phyloP scores from a whole-genome alignment of 2,113 vertebrate genomes.

The Geococcyx californianus region DNA sequence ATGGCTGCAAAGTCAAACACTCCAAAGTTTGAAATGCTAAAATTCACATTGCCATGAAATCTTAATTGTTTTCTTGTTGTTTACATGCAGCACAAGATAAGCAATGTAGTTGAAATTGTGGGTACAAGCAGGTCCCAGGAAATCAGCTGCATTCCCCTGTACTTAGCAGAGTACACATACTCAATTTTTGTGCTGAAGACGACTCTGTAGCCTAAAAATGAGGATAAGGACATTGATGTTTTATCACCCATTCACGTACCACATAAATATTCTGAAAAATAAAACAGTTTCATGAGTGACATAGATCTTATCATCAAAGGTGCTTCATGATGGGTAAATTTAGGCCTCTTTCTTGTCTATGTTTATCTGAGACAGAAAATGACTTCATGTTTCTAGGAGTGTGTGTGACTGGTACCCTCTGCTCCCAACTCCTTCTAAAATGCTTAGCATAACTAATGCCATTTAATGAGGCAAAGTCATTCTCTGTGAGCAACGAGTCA shows the following conservation, averaged over 20 bases:
- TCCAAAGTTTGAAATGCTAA: constrained; percentile 9
- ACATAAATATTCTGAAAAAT: constrained; percentile 16
- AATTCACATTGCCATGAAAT: background rate
- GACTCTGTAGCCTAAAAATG: background rate
- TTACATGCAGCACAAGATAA: background rate
- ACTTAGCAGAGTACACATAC: background rate
- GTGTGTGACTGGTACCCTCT: background rate
- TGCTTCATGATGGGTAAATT: background rate
- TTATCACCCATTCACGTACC: background rate
- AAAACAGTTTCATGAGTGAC: background rate
- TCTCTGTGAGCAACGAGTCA: background rate
- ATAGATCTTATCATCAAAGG: background rate
- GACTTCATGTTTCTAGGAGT: background rate
- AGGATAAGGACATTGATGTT: background rate
- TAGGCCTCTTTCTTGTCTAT: background rate
- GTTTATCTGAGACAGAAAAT: background rate
- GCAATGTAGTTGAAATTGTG: background rate
- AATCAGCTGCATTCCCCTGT: background rate
- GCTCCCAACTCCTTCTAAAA: background rate
- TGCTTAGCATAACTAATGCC: background rate
- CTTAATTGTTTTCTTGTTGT: background rate
- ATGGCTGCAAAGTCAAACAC: background rate
- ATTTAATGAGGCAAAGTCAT: background rate
- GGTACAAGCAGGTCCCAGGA: background rate
- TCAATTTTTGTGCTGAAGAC: background rate